These are phyloP conservation scores for Campylomormyrus tamandua DNA, from an alignment of 2,113 vertebrate species.

Conservation along the genomic window DNA sequence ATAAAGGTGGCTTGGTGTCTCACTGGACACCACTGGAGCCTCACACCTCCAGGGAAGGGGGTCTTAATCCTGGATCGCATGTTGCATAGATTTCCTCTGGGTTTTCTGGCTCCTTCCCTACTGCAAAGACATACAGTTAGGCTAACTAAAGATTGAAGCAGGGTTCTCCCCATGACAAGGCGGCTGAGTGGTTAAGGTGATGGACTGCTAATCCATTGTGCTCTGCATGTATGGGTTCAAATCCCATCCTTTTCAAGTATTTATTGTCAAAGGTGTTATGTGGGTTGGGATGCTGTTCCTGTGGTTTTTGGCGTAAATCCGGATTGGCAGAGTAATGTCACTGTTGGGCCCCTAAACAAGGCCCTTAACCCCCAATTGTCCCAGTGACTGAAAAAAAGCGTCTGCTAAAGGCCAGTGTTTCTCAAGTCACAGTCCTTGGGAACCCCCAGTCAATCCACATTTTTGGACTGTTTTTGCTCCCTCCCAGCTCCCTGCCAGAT, in stretches of 20 bases:
- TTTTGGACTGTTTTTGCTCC: neutral
- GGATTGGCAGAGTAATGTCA: neutral
- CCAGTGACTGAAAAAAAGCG: neutral
- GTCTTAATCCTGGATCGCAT: neutral
- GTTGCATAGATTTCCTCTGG: neutral
- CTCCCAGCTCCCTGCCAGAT: neutral
- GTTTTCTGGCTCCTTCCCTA: neutral
- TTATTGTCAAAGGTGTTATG: neutral
- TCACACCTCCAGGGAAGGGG: neutral
- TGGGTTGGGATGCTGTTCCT: neutral
- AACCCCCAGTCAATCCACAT: neutral
- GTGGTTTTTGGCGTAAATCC: neutral
- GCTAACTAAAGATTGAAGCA: neutral
- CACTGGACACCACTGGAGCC: neutral
- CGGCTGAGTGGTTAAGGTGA: conserved; percentile 36
- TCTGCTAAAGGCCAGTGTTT: neutral
- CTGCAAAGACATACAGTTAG: neutral
- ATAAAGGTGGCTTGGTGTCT: neutral
- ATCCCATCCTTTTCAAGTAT: conserved; percentile 7
- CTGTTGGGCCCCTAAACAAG: neutral
- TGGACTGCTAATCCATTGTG: conserved; percentile 38
- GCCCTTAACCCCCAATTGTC: neutral
- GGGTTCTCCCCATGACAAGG: neutral
- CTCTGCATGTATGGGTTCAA: conserved; percentile 31
- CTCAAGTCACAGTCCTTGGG: neutral